Base-by-base conservation (phyloP, 2,797 vertebrate species). In the Furcifer pardalis region DNA sequence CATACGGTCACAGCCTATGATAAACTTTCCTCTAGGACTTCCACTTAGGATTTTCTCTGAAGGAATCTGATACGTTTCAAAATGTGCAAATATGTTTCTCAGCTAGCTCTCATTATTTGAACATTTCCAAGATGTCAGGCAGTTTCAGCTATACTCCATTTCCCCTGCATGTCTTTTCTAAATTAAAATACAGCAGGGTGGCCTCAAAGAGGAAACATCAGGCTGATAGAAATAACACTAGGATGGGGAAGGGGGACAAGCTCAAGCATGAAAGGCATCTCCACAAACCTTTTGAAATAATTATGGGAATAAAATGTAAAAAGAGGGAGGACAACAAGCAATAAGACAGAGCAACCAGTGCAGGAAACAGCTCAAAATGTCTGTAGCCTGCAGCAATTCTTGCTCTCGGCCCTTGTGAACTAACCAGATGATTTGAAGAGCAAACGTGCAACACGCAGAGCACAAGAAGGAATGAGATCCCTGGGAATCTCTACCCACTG, bases 401-500 rank as follows among this genome's bases (percentile, higher is more conserved):
- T n/a, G 56, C 59, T 84, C 71, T 42, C 49, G 21, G 19, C 72
- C n/a, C 52, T 35, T 77, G 25, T 46, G 63, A 84, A 30, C 52
- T 27, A 81, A 60, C 65, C 60, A 79, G 49, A 68, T 84, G 77
- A 56, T 77, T 83, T 60, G 49, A 63, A 82, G 77, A 75, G 52
- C 52, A 49, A 23, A 75, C 42, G 79, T 40, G 32, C 81, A 69
- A 1, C 30, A 79, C 25, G 2, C 27, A 0, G 0, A 8, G 79
- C 37, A 4, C 42, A 7, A 17, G 44, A 6, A 37, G 23, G 30
- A 10, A 63, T 7, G 1, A 35, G 10, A 69, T 4, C 1, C 52
- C 86, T 56, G 63, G 73, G 85, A 74, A 71, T 6, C 30, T 19
- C 0, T 0, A 0, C 12, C 42, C 44, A 35, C 74, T 2, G 68